These are phyloP conservation scores for Operophtera brumata DNA, from an alignment of 2,888 invertebrate genomes.

Conservation along the genomic window DNA sequence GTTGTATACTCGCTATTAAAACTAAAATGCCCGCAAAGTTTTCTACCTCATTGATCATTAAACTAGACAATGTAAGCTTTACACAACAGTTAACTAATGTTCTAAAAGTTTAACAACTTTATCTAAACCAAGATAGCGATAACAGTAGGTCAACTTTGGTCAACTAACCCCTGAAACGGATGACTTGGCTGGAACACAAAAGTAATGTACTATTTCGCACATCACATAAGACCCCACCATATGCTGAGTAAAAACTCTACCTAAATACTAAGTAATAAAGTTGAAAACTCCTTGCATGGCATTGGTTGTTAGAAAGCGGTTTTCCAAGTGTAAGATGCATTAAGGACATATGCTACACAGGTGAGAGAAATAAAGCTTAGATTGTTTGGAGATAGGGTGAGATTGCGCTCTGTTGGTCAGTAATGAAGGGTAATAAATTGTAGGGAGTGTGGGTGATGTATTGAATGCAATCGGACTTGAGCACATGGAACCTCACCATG, in stretches of 20 bases:
- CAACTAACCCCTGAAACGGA: slow-evolving; percentile 49
- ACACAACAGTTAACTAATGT: slow-evolving; percentile 16
- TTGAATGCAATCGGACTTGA: slow-evolving; percentile 18
- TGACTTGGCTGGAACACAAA: slow-evolving; percentile 55
- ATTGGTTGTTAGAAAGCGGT: slow-evolving; percentile 13
- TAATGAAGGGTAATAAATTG: slow-evolving; percentile 59
- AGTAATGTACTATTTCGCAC: slow-evolving; percentile 25
- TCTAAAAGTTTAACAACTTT: slow-evolving; percentile 38
- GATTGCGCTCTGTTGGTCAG: slow-evolving; percentile 44
- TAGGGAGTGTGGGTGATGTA: slow-evolving; percentile 35
- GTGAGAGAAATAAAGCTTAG: slow-evolving; percentile 58
- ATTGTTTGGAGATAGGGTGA: slow-evolving; percentile 51
- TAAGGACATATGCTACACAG: slow-evolving; percentile 66
- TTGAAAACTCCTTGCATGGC: slow-evolving; percentile 1
- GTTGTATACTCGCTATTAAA: neutral
- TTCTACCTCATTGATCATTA: neutral
- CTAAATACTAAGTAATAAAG: accelerated
- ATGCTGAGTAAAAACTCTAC: neutral
- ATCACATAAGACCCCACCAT: slow-evolving; percentile 3
- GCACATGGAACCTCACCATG: neutral
- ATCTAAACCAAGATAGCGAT: slow-evolving; percentile 39
- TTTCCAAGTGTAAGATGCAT: slow-evolving; percentile 37
- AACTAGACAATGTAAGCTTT: neutral
- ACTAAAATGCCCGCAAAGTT: neutral
- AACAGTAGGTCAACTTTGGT: slow-evolving; percentile 49